Evolutionary conservation across 2,797 vertebrate species (phyloP).

Genomic region (Mus minutoides): DNA sequence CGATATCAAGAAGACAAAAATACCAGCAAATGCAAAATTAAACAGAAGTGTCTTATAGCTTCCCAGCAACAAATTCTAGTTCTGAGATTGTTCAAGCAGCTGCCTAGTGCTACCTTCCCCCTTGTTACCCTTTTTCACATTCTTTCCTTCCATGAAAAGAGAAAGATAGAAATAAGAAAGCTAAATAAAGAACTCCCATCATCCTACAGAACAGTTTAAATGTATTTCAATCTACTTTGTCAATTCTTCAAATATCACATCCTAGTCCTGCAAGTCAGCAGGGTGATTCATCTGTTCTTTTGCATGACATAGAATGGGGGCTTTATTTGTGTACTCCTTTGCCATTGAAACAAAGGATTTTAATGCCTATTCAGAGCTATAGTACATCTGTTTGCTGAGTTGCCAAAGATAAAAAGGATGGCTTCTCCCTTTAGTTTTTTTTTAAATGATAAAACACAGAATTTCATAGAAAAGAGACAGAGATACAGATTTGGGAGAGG

Average conservation of each 20-base stretch:
- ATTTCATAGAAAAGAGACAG: neutral
- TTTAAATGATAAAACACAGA: constrained; percentile 21
- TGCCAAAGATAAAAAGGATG: constrained; percentile 15
- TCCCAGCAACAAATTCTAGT: constrained; percentile 45
- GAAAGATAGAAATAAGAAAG: constrained; percentile 59
- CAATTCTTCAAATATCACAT: constrained; percentile 18
- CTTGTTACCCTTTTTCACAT: constrained; percentile 44
- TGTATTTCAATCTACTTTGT: constrained; percentile 47
- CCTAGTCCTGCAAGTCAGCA: constrained; percentile 59
- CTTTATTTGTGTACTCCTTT: constrained; percentile 55
- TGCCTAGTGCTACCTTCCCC: constrained; percentile 8
- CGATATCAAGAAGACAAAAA: constrained; percentile 41
- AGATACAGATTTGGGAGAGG: rapidly evolving
- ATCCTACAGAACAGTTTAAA: neutral
- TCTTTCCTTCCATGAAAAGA: constrained; percentile 56
- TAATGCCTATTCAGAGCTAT: constrained; percentile 54
- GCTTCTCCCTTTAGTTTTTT: constrained; percentile 58
- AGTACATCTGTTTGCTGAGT: constrained; percentile 11
- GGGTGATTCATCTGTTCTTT: constrained; percentile 63
- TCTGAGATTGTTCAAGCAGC: constrained; percentile 65
- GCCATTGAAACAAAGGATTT: constrained; percentile 21
- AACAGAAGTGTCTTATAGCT: constrained; percentile 33
- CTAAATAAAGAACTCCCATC: constrained; percentile 2
- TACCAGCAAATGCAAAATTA: constrained; percentile 28
- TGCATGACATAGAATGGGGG: constrained; percentile 21